These are phyloP conservation scores for Neodiprion virginianus DNA, from an alignment of 1,140 invertebrate species.

Conservation along the genomic window DNA sequence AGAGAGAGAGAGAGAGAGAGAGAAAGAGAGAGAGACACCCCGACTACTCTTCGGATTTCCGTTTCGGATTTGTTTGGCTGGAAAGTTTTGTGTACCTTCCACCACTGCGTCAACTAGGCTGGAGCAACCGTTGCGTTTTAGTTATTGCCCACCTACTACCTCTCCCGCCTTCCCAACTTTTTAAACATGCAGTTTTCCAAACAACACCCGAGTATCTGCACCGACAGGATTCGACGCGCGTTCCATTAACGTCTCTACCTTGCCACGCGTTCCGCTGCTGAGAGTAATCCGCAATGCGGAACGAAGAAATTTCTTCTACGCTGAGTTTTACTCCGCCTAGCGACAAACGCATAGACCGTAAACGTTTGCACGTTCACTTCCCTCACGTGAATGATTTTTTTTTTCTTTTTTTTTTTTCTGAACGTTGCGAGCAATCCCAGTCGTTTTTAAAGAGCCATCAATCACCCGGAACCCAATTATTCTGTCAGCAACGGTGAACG, in stretches of 20 bases:
- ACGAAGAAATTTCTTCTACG: no score
- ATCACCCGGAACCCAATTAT: no score
- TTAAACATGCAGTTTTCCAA: background rate
- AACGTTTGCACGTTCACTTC: no score
- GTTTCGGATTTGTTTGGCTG: constrained; percentile 58
- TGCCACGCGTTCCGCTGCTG: background rate
- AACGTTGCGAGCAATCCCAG: no score
- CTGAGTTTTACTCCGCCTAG: no score
- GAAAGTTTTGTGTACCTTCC: constrained; percentile 53
- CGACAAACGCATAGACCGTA: no score
- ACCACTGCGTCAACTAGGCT: constrained; percentile 1
- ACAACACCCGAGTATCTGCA: background rate
- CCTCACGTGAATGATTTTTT: no score
- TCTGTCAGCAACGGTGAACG: no score
- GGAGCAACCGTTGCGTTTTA: constrained; percentile 4
- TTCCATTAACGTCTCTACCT: background rate
- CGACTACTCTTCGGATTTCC: constrained; percentile 51
- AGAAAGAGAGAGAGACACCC: background rate
- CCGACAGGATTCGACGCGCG: background rate
- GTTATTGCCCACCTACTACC: background rate
- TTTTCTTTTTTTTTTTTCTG: no score
- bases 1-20: background rate
- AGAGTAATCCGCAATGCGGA: background rate
- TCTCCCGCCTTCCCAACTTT: background rate
- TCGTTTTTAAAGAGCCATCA: no score